Evolutionary conservation across 30 jellyfish, hydroid and myxozoan genomes (phyloP).

Genomic region (Hydractinia symbiolongicarpus): DNA sequence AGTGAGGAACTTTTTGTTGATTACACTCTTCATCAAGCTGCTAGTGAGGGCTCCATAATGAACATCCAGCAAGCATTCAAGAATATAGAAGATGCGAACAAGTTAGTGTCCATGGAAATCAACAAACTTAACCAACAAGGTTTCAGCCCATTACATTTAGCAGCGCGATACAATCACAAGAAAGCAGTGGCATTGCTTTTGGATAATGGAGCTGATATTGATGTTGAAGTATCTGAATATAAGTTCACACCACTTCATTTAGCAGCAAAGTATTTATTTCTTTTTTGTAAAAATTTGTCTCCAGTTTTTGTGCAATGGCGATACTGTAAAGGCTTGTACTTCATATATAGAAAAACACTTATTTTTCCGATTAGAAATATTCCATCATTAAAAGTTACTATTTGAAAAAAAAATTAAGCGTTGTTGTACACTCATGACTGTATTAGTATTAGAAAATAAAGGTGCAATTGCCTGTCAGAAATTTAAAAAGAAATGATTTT

Average conservation of each 20-base stretch:
- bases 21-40: conserved; percentile 74
- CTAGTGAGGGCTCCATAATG: conserved; percentile 71
- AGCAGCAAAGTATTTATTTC: conserved; percentile 71
- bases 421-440: too few species aligned
- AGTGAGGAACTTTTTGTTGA: not conserved
- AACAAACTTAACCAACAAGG: conserved; percentile 53
- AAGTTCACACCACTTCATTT: conserved; percentile 70
- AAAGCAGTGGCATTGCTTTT: conserved; percentile 38
- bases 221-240: conserved; percentile 55
- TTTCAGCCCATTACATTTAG: conserved; percentile 76
- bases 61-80: conserved; percentile 24
- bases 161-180: conserved; percentile 65
- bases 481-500: too few species aligned
- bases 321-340: not conserved
- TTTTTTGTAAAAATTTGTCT: not conserved
- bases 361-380: not conserved
- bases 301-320: not conserved
- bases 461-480: too few species aligned
- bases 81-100: not conserved
- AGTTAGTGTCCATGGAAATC: conserved; percentile 20
- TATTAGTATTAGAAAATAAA: too few species aligned
- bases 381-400: too few species aligned
- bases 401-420: too few species aligned
- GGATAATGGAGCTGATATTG: conserved; percentile 58
- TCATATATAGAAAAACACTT: not conserved